Evolutionary conservation across 2,888 invertebrate genomes (phyloP), one percentile per base, ranked within the genome.

Genomic region (Autographa pulchrina): DNA sequence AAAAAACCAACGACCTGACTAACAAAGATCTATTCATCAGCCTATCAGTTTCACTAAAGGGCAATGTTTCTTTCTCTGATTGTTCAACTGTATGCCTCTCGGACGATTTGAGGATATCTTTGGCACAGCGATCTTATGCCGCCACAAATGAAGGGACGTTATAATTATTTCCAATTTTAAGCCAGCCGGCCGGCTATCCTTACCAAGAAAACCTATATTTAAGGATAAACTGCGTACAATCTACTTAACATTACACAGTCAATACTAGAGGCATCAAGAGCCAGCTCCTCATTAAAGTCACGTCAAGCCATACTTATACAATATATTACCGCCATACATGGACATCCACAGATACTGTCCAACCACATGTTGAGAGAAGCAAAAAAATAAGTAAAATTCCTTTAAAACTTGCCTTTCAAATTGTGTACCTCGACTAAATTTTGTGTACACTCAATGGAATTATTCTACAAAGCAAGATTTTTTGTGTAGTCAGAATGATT

Each of bases 391-490:
- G 68, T 67, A 25, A 80, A 70, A 74, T 76, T 69, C 78, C 69
- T 71, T 59, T 48, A 63, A 71, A 81, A 68, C 66, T 71, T 71
- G 70, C 62, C 70, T 83, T 81, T 81, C 83, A 72, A 78, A 83
- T 72, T 68, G 68, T 70, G 69, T 59, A 60, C 70, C 2, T 16
- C 71, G 31, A 63, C 81, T 56, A 58, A 83, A 70, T 81, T 68
- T 7, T 63, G 65, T 56, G 72, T 65, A 2, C 65, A 58, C n/a
- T 35, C 32, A 14, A 56, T 20, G 25, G 2, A 43, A 7, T 13
- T 56, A 32, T 14, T 25, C 7, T 18, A 35, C 52, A 61, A 8
- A 9, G 16, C 9, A n/a, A 31, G n/a, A 20, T 13, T 16, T 11
- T 54, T 54, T 54, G n/a, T n/a, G 0, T 3, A 25, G 25, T 25